Conservation (phyloP, 1,140 invertebrate species). For the Tigriopus japonicus region DNA sequence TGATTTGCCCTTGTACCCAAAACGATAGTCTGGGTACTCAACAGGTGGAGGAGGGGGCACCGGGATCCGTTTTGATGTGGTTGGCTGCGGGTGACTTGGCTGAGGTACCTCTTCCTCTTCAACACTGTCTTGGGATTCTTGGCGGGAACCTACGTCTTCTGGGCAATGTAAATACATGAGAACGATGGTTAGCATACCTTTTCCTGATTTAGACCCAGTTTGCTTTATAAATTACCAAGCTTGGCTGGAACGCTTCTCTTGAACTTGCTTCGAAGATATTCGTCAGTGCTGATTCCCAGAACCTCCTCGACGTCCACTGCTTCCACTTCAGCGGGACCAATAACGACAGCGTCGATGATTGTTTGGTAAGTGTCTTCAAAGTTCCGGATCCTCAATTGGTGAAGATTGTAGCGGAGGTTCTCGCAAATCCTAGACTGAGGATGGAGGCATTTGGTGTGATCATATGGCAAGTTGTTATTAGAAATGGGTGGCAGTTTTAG, state of each 20-base stretch:
- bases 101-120: too few relatives aligned
- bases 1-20: too few relatives aligned
- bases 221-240: not conserved
- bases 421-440: constrained; percentile 9
- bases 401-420: constrained; percentile 13
- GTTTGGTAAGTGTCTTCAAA: not conserved
- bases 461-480: not conserved
- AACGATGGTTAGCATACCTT: not conserved
- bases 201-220: not conserved
- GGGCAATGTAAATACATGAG: not conserved
- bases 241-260: not conserved
- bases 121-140: not conserved
- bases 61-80: too few relatives aligned
- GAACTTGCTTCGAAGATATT: not conserved
- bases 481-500: not conserved
- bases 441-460: constrained; percentile 5
- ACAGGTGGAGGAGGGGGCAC: too few relatives aligned
- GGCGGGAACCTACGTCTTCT: not conserved
- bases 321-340: not conserved
- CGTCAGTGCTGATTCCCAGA: not conserved
- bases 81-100: too few relatives aligned
- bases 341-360: constrained; percentile 1
- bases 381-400: constrained; percentile 6
- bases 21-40: too few relatives aligned
- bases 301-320: not conserved